Conservation (phyloP, 2,797 vertebrate species). For the Fundulus diaphanus region DNA sequence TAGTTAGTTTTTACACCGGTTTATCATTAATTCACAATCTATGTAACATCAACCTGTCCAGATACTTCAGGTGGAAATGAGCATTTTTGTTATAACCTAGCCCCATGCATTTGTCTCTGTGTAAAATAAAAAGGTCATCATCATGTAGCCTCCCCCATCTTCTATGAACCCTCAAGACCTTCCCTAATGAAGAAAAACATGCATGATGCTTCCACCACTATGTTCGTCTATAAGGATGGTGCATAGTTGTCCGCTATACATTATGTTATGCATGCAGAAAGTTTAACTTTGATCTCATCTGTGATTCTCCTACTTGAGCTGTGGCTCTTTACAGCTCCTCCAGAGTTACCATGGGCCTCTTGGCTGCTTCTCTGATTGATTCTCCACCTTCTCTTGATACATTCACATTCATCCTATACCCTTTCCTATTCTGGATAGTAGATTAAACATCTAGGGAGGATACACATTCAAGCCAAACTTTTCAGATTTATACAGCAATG, state of each 20-base stretch:
- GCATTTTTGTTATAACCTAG: not conserved
- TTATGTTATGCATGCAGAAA: not conserved
- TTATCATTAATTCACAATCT: not conserved
- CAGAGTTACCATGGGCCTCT: too few relatives aligned
- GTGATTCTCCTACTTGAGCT: not conserved
- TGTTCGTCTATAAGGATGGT: not conserved
- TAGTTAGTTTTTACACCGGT: not conserved
- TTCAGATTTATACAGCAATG: not conserved
- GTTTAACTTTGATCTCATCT: not conserved
- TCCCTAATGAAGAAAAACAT: not conserved
- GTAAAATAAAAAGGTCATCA: too few relatives aligned
- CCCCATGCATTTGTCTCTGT: too few relatives aligned
- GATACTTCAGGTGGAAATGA: not conserved
- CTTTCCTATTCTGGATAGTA: not conserved
- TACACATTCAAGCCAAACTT: not conserved
- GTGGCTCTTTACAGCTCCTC: too few relatives aligned
- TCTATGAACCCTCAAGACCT: too few relatives aligned
- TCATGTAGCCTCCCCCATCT: too few relatives aligned
- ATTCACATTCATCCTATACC: too few relatives aligned
- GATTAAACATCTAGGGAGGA: not conserved
- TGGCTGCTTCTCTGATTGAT: not conserved
- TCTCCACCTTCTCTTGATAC: not conserved
- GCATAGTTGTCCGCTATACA: too few relatives aligned
- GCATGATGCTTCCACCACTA: not conserved
- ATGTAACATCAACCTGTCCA: not conserved